A percentile compares a stretch with the other conserved stretches of the same genome.
Evolutionary conservation across 1,140 invertebrate species (phyloP).

Genomic region (Lordiphosa clarofinis): DNA sequence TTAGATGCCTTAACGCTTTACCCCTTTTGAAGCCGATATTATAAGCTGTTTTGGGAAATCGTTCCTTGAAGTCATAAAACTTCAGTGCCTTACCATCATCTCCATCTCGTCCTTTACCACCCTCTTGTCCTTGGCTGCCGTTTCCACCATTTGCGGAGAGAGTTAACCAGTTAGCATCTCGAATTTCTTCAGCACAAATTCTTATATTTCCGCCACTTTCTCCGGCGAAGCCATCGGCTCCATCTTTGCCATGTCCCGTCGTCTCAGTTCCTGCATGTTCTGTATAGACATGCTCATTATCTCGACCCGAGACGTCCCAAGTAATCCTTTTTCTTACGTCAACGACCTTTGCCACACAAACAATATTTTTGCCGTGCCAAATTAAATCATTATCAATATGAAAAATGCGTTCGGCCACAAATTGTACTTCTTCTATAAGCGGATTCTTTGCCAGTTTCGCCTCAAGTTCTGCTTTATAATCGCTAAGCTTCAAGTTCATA

Average conservation of each 20-base stretch:
- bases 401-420: not conserved
- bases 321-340: no score
- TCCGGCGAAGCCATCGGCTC: constrained; percentile 4
- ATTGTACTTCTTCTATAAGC: not conserved
- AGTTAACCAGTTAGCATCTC: not conserved
- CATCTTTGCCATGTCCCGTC: constrained; percentile 3
- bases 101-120: not conserved
- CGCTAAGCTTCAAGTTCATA: not conserved
- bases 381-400: constrained; percentile 2
- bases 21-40: fast-evolving
- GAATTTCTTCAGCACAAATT: constrained; percentile 3
- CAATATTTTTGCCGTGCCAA: constrained; percentile 5
- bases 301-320: constrained; percentile 1
- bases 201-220: constrained; percentile 7
- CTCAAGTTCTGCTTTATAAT: not conserved
- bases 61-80: not conserved
- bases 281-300: not conserved
- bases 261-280: not conserved
- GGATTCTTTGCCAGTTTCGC: not conserved
- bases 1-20: not conserved
- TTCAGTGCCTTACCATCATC: not conserved
- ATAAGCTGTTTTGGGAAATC: not conserved
- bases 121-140: not conserved
- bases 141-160: not conserved
- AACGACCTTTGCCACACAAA: constrained; percentile 1